A percentile compares a stretch with the other conserved stretches of the same genome.
These are phyloP conservation scores for Drosophila aldrichi DNA, from an alignment of 2,888 invertebrate species.

Conservation along the genomic window DNA sequence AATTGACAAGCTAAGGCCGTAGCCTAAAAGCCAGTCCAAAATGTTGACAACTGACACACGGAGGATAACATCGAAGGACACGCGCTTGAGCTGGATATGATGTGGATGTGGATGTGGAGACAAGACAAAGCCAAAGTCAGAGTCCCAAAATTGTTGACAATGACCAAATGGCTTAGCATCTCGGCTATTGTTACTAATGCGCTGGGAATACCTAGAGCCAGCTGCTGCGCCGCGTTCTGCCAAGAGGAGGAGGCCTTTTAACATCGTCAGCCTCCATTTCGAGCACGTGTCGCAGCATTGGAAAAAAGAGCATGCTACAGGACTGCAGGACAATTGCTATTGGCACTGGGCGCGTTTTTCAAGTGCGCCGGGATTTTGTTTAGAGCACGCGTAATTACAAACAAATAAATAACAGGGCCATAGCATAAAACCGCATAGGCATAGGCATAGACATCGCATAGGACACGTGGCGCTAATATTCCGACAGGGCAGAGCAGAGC, in stretches of 20 bases:
- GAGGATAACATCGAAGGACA: slow-evolving; percentile 52
- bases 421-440: slow-evolving; percentile 62
- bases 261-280: slow-evolving; percentile 23
- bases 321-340: slow-evolving; percentile 26
- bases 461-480: slow-evolving; percentile 76
- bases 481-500: not conserved
- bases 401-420: slow-evolving; percentile 79
- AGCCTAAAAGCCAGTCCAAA: slow-evolving; percentile 65
- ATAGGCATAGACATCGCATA: slow-evolving; percentile 21
- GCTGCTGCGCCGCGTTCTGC: not conserved
- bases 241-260: not conserved
- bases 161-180: slow-evolving; percentile 69
- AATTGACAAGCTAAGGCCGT: slow-evolving; percentile 63
- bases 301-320: slow-evolving; percentile 65
- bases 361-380: slow-evolving; percentile 76
- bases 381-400: slow-evolving; percentile 83
- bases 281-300: slow-evolving; percentile 51
- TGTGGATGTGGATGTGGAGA: slow-evolving; percentile 34
- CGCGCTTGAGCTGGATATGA: slow-evolving; percentile 44
- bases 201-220: slow-evolving; percentile 48
- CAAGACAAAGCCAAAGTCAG: slow-evolving; percentile 57
- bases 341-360: slow-evolving; percentile 55
- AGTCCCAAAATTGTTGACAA: slow-evolving; percentile 68
- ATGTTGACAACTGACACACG: slow-evolving; percentile 72
- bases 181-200: slow-evolving; percentile 65